Evolutionary conservation across 1,140 invertebrate species (phyloP), one percentile per base, ranked within the genome.

Genomic region (Cydia amplana): DNA sequence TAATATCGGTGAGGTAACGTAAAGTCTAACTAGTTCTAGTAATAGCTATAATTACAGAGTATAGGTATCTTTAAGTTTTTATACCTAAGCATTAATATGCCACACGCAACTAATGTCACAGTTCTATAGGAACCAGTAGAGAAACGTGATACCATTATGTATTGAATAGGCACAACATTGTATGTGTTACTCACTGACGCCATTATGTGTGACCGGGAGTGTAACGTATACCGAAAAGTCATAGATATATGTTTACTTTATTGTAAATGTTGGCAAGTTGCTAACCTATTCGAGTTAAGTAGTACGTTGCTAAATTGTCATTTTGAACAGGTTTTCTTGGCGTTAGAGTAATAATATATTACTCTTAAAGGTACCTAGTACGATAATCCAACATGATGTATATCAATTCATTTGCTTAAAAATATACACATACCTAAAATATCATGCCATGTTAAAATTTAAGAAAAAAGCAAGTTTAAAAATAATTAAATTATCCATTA

Each of bases 31-130:
- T 60, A 60, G 55, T 60, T 32, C 23, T 20, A 28, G 64, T 65
- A 65, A 65, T 36, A 36, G 64, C 64, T 65, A 20, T 65, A 65
- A 65, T 65, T 65, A 32, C 64, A 65, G 28, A 32, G 64, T 65
- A 65, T 60, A 60, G 55, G 55, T 60, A 60, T 60, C 55, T 23
- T 64, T 32, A 65, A 65, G 64, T 65, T 65, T 65, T 65, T 65
- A 65, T 65, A 65, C 64, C 14, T 65, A 65, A 14, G 4, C 12
- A 65, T 65, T 28, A n/a, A 36, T 36, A 23, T n/a, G 20, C 49
- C 16, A 16, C 64, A 65, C 64, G 64, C 25, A 65, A 51, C 55
- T 60, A 64, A 64, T 28, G 64, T 65, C 64, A 65, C 64, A 65
- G 28, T 65, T 60, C 5, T 60, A 23, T 23, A 10, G 9, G 55